These are phyloP conservation scores for Neelides sp. DNA, from an alignment of 1,140 invertebrate species.

Conservation along the genomic window DNA sequence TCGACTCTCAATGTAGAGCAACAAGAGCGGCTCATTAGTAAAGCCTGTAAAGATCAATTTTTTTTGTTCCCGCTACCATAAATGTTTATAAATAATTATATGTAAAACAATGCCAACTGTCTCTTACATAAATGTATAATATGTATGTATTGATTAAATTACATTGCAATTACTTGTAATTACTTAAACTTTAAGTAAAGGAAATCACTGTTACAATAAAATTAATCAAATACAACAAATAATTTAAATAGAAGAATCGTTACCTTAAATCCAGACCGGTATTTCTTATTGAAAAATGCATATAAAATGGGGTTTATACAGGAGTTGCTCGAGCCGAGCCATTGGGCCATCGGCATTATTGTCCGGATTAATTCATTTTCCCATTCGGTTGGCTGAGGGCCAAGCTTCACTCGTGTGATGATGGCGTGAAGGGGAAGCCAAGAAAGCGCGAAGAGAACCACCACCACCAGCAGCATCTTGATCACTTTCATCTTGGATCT, in stretches of 20 bases:
- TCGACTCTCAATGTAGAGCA: conserved; percentile 29
- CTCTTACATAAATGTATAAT: neutral
- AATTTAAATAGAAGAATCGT: conserved; percentile 1
- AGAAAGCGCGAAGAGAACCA: conserved; percentile 45
- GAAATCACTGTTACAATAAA: neutral
- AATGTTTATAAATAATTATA: neutral
- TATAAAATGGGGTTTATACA: conserved; percentile 31
- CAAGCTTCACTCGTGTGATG: conserved; percentile 35
- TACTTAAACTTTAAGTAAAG: neutral
- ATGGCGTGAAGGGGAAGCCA: conserved; percentile 47
- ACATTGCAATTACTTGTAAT: neutral
- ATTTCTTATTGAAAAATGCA: conserved; percentile 30
- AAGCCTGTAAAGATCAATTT: conserved; percentile 13
- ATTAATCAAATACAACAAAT: neutral
- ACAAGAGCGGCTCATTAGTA: conserved; percentile 28
- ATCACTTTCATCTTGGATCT: conserved; percentile 41
- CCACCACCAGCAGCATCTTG: conserved; percentile 47
- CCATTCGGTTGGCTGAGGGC: conserved; percentile 25
- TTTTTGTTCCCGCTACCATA: neutral
- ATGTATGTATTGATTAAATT: neutral
- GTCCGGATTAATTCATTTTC: conserved; percentile 35
- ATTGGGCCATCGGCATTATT: conserved; percentile 44
- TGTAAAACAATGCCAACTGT: neutral
- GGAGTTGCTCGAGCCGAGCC: conserved; percentile 42
- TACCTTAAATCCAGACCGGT: conserved; percentile 29